phyloP scores from a whole-genome alignment of 2,888 invertebrate genomes.

The Tillus elongatus region DNA sequence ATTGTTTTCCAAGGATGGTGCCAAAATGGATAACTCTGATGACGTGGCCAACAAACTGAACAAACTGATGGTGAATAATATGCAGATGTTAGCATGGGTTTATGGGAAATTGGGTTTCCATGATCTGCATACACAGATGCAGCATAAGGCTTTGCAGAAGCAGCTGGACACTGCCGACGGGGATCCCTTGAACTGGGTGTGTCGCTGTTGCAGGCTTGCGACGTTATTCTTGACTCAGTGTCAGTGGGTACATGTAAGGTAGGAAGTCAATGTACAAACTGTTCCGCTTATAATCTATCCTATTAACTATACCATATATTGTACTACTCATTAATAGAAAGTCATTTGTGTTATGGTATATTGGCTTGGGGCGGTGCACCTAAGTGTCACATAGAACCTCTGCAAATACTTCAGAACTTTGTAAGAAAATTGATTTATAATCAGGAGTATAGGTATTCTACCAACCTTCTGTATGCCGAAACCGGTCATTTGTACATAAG shows the following conservation, averaged over 20 bases:
- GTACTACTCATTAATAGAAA: too few species aligned
- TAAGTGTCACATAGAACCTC: too few species aligned
- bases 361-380: too few species aligned
- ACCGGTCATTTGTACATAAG: too few species aligned
- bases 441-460: too few species aligned
- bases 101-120: constrained; percentile 49
- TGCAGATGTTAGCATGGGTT: constrained; percentile 54
- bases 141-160: constrained; percentile 49
- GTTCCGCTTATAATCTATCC: too few species aligned
- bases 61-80: constrained; percentile 51
- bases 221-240: constrained; percentile 41
- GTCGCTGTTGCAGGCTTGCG: constrained; percentile 47
- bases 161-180: constrained; percentile 50
- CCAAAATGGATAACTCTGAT: constrained; percentile 37
- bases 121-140: constrained; percentile 47
- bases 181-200: constrained; percentile 50
- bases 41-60: constrained; percentile 46
- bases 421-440: too few species aligned
- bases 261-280: too few species aligned
- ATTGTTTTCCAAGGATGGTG: constrained; percentile 41
- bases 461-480: too few species aligned
- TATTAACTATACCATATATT: too few species aligned
- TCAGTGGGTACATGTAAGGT: constrained; percentile 31
- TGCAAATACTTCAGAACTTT: too few species aligned
- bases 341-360: too few species aligned